Conservation (phyloP, 2,113 vertebrate genomes). For the Brachirus orientalis region DNA sequence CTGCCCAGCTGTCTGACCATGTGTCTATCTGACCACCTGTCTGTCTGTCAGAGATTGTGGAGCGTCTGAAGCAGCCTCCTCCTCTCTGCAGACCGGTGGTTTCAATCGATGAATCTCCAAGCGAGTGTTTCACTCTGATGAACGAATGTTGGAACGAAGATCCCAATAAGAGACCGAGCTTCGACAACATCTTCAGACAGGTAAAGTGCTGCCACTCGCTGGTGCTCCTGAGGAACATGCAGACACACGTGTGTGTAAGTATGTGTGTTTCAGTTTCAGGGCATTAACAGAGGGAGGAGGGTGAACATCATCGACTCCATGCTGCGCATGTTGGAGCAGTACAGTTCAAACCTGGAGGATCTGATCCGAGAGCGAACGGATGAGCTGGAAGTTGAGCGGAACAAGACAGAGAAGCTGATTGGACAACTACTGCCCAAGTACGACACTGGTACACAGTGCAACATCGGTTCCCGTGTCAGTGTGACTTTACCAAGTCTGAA, state of each 20-base stretch:
- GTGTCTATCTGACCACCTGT: not conserved
- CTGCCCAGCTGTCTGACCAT: not conserved
- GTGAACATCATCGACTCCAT: constrained; percentile 90
- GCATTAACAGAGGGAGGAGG: constrained; percentile 85
- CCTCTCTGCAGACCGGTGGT: constrained; percentile 83
- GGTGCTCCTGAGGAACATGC: not conserved
- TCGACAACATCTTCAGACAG: constrained; percentile 82
- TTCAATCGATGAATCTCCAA: constrained; percentile 85
- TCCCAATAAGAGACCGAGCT: constrained; percentile 78
- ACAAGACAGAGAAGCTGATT: constrained; percentile 86
- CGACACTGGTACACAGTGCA: not conserved
- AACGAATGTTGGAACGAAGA: constrained; percentile 88
- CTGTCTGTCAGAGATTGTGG: constrained; percentile 77
- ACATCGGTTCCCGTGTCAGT: not conserved
- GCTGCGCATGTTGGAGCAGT: constrained; percentile 90
- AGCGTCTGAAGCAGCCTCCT: constrained; percentile 64
- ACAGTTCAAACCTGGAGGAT: constrained; percentile 90
- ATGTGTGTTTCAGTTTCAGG: constrained; percentile 80
- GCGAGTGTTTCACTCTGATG: constrained; percentile 88
- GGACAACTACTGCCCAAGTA: constrained; percentile 88
- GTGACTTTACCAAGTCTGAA: no score
- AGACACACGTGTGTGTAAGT: not conserved
- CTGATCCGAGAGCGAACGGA: constrained; percentile 88
- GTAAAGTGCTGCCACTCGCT: constrained; percentile 38
- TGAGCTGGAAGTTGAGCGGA: constrained; percentile 88